Base-by-base conservation (phyloP, 2,797 vertebrate species). In the Aythya fuligula region DNA sequence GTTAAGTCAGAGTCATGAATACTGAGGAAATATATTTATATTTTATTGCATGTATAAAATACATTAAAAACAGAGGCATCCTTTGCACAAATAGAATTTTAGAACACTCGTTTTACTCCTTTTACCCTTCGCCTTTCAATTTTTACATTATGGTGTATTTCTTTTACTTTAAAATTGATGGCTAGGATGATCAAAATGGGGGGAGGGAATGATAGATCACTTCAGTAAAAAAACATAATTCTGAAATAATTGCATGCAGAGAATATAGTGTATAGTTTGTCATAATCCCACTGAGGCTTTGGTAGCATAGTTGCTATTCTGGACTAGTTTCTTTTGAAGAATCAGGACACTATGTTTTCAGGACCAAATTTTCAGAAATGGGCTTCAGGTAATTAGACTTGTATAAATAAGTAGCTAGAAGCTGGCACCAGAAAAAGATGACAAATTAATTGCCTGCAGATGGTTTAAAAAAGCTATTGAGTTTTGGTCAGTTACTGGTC, bases 381-480 rank as follows among this genome's bases (percentile, higher is more conserved):
- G 39, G 60, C 89, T 97, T 93, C 80, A 93, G 75, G 88, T 96
- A 95, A 95, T 96, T 95, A 95, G 87, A 91, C 41, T 93, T 64
- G 43, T 94, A 78, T 65, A 95, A 96, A 96, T 90, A 70, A 95
- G n/a, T 85, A 89, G 71, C 87, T 93, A 93, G 76, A 93, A 93
- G 77, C 57, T 11, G 4, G 82, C 58, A 80, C 73, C 62, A 91
- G 74, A 72, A 89, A 73, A 85, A 91, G 76, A 94, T 86, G 86
- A 94, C 72, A 96, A 93, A 94, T 93, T 96, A 94, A 95, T 97
- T 96, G 86, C 92, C 85, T 95, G 93, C 89, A 91, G 83, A 89
- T 94, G 80, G 61, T 88, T 93, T 85, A 39, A 90, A 94, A 87
- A 65, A 72, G 53, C 87, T 93, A 47, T 92, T 88, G 90, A 91